Conservation (phyloP, 2,797 vertebrate genomes). For the Sparus aurata region DNA sequence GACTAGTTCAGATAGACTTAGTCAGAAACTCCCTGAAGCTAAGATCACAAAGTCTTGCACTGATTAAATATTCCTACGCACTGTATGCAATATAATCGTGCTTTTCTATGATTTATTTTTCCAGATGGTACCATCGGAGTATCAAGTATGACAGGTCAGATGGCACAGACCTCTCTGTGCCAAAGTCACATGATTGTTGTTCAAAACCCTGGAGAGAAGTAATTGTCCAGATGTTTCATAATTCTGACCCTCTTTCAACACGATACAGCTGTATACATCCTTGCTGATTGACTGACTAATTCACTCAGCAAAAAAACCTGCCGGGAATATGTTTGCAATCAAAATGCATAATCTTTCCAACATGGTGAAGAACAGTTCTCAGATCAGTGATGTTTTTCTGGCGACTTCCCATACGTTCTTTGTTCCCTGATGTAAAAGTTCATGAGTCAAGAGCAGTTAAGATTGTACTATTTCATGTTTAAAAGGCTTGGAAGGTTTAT, state of each 20-base stretch:
- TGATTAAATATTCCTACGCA: slow-evolving; percentile 53
- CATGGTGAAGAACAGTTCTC: slow-evolving; percentile 42
- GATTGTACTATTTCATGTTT: slow-evolving; percentile 18
- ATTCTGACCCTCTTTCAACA: slow-evolving; percentile 70
- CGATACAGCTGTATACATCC: slow-evolving; percentile 72
- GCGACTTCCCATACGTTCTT: slow-evolving; percentile 19
- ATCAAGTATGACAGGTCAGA: slow-evolving; percentile 46
- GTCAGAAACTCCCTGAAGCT: slow-evolving; percentile 10
- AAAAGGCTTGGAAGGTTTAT: neutral
- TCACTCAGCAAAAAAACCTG: slow-evolving; percentile 64
- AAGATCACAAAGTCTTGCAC: neutral
- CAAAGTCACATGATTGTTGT: slow-evolving; percentile 71
- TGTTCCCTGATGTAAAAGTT: slow-evolving; percentile 40
- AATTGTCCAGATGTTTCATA: slow-evolving; percentile 79
- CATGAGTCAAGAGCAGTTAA: slow-evolving; percentile 34
- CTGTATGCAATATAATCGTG: slow-evolving; percentile 50
- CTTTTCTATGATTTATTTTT: slow-evolving; percentile 45
- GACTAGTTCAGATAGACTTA: slow-evolving; percentile 15
- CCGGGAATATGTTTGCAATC: slow-evolving; percentile 74
- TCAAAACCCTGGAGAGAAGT: slow-evolving; percentile 64
- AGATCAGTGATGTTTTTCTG: slow-evolving; percentile 50
- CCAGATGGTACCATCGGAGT: slow-evolving; percentile 53
- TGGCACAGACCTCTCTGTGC: slow-evolving; percentile 51
- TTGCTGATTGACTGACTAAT: slow-evolving; percentile 77
- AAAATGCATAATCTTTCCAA: slow-evolving; percentile 70